A percentile compares a stretch with the other conserved stretches of the same genome.
Evolutionary conservation across 92 coral and sea anemone genomes (phyloP).

Genomic region (Zoanthus sansibaricus): DNA sequence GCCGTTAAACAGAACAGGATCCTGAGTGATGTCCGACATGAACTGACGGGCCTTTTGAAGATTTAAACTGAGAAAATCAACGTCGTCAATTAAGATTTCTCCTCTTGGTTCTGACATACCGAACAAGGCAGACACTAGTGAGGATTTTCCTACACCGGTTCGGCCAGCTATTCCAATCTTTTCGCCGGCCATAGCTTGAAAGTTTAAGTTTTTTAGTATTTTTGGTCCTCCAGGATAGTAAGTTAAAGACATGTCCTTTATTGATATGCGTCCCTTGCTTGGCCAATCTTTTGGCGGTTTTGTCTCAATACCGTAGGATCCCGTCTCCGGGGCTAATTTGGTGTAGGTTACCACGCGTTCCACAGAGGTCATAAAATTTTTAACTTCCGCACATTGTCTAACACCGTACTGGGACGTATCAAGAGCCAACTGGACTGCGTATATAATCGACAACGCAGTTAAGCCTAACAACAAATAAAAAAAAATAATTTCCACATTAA

Average conservation of each 20-base stretch:
- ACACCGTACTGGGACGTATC: slow-evolving; percentile 32
- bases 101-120: slow-evolving; percentile 40
- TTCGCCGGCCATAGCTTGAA: slow-evolving; percentile 46
- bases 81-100: slow-evolving; percentile 15
- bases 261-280: slow-evolving; percentile 45
- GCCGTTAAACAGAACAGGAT: slow-evolving; percentile 34
- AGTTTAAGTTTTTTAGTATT: slow-evolving; percentile 50
- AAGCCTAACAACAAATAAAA: background rate
- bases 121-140: slow-evolving; percentile 24
- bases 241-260: slow-evolving; percentile 49
- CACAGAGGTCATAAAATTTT: slow-evolving; percentile 59
- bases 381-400: slow-evolving; percentile 18
- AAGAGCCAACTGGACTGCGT: slow-evolving; percentile 22
- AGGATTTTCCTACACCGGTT: slow-evolving; percentile 31
- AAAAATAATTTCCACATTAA: too few relatives aligned
- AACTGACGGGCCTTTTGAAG: slow-evolving; percentile 23
- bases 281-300: slow-evolving; percentile 54
- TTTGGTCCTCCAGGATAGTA: slow-evolving; percentile 49
- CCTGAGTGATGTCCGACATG: slow-evolving; percentile 29
- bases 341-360: slow-evolving; percentile 62
- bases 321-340: slow-evolving; percentile 48
- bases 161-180: slow-evolving; percentile 44
- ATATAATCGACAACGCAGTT: slow-evolving; percentile 34
- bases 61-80: slow-evolving; percentile 20
- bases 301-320: slow-evolving; percentile 27